Base-by-base conservation (phyloP, 2,888 invertebrate species). In the Drosophila tanythrix region DNA sequence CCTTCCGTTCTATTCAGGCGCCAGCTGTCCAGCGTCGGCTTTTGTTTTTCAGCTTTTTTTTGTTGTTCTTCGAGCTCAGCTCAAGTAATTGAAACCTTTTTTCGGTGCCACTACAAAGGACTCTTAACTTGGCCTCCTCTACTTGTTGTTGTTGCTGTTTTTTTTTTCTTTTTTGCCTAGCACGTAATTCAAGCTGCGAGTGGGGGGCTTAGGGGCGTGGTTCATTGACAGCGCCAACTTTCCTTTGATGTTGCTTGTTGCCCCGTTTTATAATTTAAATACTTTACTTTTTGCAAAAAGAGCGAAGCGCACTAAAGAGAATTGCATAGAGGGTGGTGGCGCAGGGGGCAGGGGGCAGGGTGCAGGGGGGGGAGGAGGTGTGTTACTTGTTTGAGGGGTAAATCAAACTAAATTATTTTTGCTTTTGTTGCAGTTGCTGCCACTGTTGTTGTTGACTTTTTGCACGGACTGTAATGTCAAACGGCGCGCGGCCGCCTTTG, bases 191-290 rank as follows among this genome's bases (percentile, higher is more conserved):
- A 84, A 86, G 80, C 82, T 70, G 27, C 13, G 40, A 21, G 61
- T 15, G 15, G 15, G 38, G 27, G 10, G 31, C 10, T 33, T 13
- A 11, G 21, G 13, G 25, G 46, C 57, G 67, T 57, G 79, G 83
- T 74, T 86, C 85, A 86, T 86, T 83, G 88, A 88, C 88, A 81
- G 88, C 82, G 82, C 61, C 74, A 76, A 74, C 78, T 56, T 38
- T 38, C 70, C 85, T 86, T 86, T 86, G 85, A 86, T 85, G 88
- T 56, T 56, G 46, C 46, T 55, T 81, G 79, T 63, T 64, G 75
- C 76, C 74, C 80, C 76, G 87, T 83, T 85, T 85, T 88, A 85
- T 88, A 77, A 85, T 85, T 85, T 85, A 85, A 85, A 85, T 85
- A 88, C 85, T 82, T 71, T 48, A 69, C 75, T 74, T 56, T 50